Evolutionary conservation across 2,113 vertebrate genomes (phyloP).

Genomic region (Malaclemys terrapin): DNA sequence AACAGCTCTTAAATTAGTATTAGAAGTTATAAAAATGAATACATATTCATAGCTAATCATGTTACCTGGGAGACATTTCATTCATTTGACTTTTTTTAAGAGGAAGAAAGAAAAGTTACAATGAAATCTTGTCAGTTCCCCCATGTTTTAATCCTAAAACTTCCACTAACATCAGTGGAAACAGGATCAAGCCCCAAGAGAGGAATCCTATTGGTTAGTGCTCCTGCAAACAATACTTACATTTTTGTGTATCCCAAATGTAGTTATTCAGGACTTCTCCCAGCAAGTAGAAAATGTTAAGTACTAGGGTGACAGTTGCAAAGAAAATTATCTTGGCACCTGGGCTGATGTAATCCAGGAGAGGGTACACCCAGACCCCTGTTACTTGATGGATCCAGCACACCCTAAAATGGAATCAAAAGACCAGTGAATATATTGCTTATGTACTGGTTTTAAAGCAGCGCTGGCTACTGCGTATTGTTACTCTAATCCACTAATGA

Average conservation of each 20-base stretch:
- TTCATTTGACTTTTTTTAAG: conserved; percentile 27
- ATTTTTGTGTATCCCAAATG: conserved; percentile 93
- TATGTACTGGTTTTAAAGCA: not conserved
- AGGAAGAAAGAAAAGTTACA: not conserved
- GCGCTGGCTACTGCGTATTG: not conserved
- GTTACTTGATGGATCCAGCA: conserved; percentile 97
- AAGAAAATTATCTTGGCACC: conserved; percentile 90
- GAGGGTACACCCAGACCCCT: conserved; percentile 96
- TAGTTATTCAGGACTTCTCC: conserved; percentile 96
- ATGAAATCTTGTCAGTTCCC: conserved; percentile 1
- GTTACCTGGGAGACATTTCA: conserved; percentile 30
- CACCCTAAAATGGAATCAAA: conserved; percentile 84
- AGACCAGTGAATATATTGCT: conserved; percentile 29
- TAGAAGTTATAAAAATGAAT: conserved; percentile 52
- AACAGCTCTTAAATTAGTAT: conserved; percentile 69
- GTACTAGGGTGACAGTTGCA: conserved; percentile 79
- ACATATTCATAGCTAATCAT: conserved; percentile 49
- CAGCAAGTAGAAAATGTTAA: conserved; percentile 90
- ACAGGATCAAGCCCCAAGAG: not conserved
- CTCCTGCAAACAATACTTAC: conserved; percentile 77
- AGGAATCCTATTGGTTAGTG: not conserved
- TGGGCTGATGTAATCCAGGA: conserved; percentile 90
- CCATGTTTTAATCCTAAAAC: not conserved
- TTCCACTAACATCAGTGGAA: not conserved
- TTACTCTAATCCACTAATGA: not conserved